These are phyloP conservation scores for Zaprionus ghesquierei DNA, from an alignment of 1,140 invertebrate genomes.

Conservation along the genomic window DNA sequence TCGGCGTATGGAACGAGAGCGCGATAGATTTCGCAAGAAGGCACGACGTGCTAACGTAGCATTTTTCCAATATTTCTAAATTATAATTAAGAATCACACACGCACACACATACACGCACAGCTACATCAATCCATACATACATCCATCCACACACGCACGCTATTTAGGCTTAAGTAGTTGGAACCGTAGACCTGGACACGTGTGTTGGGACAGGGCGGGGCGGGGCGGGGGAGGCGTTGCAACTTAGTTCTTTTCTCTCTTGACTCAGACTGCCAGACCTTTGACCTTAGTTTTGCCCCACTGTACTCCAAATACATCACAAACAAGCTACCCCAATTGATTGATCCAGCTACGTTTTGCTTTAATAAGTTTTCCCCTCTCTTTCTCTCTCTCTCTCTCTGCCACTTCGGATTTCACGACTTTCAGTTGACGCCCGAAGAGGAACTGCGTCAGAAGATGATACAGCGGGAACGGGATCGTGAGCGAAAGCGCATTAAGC, in stretches of 20 bases:
- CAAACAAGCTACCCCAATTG: slow-evolving; percentile 49
- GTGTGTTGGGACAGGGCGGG: background rate
- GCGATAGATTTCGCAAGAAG: slow-evolving; percentile 78
- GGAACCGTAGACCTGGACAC: slow-evolving; percentile 17
- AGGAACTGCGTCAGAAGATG: slow-evolving; percentile 74
- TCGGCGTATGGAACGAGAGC: slow-evolving; percentile 72
- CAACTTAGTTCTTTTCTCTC: background rate
- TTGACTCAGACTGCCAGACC: slow-evolving; percentile 33
- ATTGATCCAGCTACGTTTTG: slow-evolving; percentile 41
- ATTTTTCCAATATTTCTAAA: slow-evolving; percentile 75
- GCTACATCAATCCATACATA: slow-evolving; percentile 17
- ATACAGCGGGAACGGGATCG: slow-evolving; percentile 76
- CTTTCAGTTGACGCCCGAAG: slow-evolving; percentile 76
- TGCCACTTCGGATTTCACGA: background rate
- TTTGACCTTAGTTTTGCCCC: slow-evolving; percentile 18
- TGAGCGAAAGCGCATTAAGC: slow-evolving; percentile 74
- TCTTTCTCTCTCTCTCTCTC: slow-evolving; percentile 6
- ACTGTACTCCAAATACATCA: slow-evolving; percentile 1
- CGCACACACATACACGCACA: slow-evolving; percentile 26
- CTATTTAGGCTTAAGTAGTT: slow-evolving; percentile 41
- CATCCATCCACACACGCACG: slow-evolving; percentile 17
- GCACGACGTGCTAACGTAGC: slow-evolving; percentile 81
- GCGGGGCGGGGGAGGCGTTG: background rate
- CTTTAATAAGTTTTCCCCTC: slow-evolving; percentile 69
- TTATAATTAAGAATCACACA: slow-evolving; percentile 39